These are phyloP conservation scores for Aplocera efformata DNA, from an alignment of 2,888 invertebrate species.

Conservation along the genomic window DNA sequence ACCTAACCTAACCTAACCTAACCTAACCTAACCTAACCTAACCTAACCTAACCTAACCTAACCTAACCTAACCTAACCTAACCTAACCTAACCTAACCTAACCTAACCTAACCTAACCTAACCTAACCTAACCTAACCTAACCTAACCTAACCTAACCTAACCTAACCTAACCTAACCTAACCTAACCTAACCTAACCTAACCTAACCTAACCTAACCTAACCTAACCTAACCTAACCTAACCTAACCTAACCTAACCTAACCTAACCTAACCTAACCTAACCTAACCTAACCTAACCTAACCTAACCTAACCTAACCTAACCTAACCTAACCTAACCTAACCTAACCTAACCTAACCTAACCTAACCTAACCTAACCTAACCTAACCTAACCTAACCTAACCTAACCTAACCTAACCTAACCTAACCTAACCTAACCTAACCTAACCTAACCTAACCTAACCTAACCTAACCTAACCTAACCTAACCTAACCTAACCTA, in stretches of 20 bases:
- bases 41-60: constrained; percentile 20
- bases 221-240: constrained; percentile 29
- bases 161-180: constrained; percentile 25
- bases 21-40: constrained; percentile 18
- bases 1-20: constrained; percentile 23
- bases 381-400: constrained; percentile 28
- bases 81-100: constrained; percentile 25
- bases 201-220: constrained; percentile 25
- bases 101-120: constrained; percentile 26
- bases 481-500: constrained; percentile 29
- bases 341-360: constrained; percentile 33
- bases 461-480: constrained; percentile 30
- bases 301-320: constrained; percentile 26
- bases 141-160: constrained; percentile 26
- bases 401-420: constrained; percentile 29
- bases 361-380: constrained; percentile 32
- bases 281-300: constrained; percentile 27
- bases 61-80: constrained; percentile 23
- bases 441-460: constrained; percentile 32
- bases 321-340: constrained; percentile 26
- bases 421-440: constrained; percentile 31
- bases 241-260: constrained; percentile 27
- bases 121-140: constrained; percentile 28
- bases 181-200: constrained; percentile 22
- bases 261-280: constrained; percentile 28